phyloP scores from a whole-genome alignment of 2,888 invertebrate species.

The Incurvaria masculella region DNA sequence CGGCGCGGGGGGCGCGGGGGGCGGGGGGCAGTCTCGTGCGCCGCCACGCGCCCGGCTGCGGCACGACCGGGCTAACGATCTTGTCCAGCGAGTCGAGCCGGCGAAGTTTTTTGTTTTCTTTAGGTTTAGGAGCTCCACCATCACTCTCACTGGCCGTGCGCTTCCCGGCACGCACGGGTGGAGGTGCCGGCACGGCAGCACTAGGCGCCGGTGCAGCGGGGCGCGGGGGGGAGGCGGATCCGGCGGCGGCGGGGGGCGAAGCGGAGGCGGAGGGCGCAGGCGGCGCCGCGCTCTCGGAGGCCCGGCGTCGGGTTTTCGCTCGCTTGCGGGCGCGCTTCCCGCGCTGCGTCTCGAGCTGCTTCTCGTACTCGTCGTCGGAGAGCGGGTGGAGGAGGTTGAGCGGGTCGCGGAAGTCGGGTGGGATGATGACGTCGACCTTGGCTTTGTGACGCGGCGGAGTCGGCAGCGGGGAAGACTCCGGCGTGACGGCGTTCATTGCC shows the following conservation, averaged over 20 bases:
- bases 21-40: constrained; percentile 42
- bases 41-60: constrained; percentile 86
- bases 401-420: constrained; percentile 90
- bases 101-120: constrained; percentile 55
- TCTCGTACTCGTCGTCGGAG: constrained; percentile 80
- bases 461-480: constrained; percentile 87
- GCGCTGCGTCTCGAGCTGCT: constrained; percentile 68
- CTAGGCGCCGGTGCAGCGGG: constrained; percentile 26
- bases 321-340: constrained; percentile 64
- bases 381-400: constrained; percentile 79
- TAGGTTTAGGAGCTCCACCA: constrained; percentile 50
- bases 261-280: constrained; percentile 15
- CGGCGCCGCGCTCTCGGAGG: constrained; percentile 35
- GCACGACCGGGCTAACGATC: constrained; percentile 89
- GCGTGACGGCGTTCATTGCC: constrained; percentile 86
- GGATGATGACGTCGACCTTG: constrained; percentile 87
- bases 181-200: constrained; percentile 24
- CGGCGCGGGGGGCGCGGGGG: constrained; percentile 31
- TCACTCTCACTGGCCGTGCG: constrained; percentile 57
- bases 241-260: constrained; percentile 8
- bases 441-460: constrained; percentile 77
- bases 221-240: constrained; percentile 25
- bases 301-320: constrained; percentile 55
- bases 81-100: constrained; percentile 77
- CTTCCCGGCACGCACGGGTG: constrained; percentile 29